Evolutionary conservation across 2,797 vertebrate species (phyloP).

Genomic region (Coccyzus lansbergi): DNA sequence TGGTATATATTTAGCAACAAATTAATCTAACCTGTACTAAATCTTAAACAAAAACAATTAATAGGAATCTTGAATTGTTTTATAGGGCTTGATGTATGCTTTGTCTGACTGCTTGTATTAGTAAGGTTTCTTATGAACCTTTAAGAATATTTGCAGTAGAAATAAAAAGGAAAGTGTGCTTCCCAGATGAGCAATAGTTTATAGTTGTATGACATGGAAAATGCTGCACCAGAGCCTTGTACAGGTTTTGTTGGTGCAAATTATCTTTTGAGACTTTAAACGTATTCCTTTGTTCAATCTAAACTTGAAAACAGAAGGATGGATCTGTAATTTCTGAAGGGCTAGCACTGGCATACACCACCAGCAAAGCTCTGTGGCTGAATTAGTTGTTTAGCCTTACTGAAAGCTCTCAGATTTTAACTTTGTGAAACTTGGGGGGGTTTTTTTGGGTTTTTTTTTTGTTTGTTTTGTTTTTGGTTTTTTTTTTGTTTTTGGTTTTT

Average conservation of each 20-base stretch:
- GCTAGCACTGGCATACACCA: neutral
- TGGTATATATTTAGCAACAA: neutral
- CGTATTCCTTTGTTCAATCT: neutral
- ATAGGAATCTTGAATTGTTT: neutral
- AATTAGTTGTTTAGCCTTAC: neutral
- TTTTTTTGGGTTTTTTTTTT: neutral
- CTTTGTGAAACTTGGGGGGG: neutral
- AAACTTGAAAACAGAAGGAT: neutral
- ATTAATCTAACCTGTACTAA: neutral
- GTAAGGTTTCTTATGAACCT: neutral
- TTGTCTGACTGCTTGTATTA: neutral
- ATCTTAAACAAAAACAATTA: neutral
- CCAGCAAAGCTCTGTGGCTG: neutral
- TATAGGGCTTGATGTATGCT: neutral
- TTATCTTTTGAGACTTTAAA: neutral
- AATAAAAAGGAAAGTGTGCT: neutral
- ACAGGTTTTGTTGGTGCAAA: neutral
- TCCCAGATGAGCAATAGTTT: neutral
- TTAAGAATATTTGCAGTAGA: neutral
- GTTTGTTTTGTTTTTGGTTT: neutral
- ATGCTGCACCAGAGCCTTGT: neutral
- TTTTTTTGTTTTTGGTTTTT: neutral
- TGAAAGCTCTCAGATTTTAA: neutral
- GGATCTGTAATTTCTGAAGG: neutral
- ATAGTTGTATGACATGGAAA: neutral